Conservation (phyloP, 2,113 vertebrate genomes). For the Dicaeum eximium region DNA sequence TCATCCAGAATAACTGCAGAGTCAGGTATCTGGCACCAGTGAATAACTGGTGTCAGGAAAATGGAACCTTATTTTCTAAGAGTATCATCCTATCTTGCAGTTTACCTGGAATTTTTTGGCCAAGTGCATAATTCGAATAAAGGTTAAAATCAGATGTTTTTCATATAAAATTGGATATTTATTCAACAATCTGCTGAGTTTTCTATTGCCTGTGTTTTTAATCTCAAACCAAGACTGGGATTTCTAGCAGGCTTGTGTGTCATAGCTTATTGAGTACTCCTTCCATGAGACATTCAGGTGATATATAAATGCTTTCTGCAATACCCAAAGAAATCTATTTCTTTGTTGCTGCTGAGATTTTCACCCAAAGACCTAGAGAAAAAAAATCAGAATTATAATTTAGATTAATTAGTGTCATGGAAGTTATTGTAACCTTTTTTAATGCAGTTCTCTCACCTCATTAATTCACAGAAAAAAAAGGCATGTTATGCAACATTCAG, state of each 20-base stretch:
- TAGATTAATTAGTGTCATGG: not conserved
- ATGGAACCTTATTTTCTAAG: not conserved
- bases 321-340: not conserved
- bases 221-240: not conserved
- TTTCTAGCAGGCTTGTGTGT: not conserved
- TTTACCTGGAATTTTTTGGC: not conserved
- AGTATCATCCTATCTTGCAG: not conserved
- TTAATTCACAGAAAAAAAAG: not conserved
- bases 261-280: not conserved
- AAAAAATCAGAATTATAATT: not conserved
- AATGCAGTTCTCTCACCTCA: not conserved
- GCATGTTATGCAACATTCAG: not conserved
- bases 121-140: not conserved
- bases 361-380: not conserved
- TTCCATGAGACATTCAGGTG: not conserved
- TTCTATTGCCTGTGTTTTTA: not conserved
- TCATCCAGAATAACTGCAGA: not conserved
- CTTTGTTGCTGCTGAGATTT: not conserved
- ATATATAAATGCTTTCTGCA: not conserved
- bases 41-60: not conserved
- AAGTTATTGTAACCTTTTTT: not conserved
- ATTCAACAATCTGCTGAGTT: not conserved
- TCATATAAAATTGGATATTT: not conserved
- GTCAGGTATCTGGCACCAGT: not conserved
- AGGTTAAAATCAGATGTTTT: not conserved